Conservation (phyloP, 2,113 vertebrate genomes). For the Ramphastos sulfuratus region DNA sequence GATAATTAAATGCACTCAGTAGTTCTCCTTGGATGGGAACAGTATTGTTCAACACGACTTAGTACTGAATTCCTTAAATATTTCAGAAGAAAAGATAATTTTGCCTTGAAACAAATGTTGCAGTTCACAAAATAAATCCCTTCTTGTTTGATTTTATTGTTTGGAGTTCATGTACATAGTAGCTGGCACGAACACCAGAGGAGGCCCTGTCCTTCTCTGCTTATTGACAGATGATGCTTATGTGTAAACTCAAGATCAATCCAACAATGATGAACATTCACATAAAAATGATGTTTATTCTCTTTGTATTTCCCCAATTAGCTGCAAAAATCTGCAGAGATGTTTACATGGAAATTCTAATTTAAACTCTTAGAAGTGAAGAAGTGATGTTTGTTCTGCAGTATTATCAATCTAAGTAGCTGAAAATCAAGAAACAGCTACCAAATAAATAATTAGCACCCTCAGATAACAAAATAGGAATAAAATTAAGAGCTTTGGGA, state of each 20-base stretch:
- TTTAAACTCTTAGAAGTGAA: neutral
- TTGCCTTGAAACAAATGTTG: neutral
- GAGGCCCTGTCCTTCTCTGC: neutral
- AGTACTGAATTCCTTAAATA: neutral
- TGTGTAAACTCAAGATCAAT: neutral
- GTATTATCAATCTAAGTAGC: neutral
- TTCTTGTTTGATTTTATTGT: neutral
- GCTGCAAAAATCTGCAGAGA: neutral
- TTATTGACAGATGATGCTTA: neutral
- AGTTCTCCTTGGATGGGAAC: conserved; percentile 7
- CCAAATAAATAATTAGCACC: neutral
- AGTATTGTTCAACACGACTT: neutral
- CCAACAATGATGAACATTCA: neutral
- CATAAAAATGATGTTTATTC: neutral
- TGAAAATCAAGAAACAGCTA: neutral
- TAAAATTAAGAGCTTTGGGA: neutral
- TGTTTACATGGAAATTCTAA: neutral
- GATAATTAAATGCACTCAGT: conserved; percentile 18
- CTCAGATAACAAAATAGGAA: neutral
- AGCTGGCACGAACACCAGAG: neutral
- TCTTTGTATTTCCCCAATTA: neutral
- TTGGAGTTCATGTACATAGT: neutral
- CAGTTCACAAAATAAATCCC: neutral
- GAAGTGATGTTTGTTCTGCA: neutral
- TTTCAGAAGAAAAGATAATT: neutral